These are phyloP conservation scores for Hemiprocne comata DNA, from an alignment of 2,113 vertebrate species.

Conservation along the genomic window DNA sequence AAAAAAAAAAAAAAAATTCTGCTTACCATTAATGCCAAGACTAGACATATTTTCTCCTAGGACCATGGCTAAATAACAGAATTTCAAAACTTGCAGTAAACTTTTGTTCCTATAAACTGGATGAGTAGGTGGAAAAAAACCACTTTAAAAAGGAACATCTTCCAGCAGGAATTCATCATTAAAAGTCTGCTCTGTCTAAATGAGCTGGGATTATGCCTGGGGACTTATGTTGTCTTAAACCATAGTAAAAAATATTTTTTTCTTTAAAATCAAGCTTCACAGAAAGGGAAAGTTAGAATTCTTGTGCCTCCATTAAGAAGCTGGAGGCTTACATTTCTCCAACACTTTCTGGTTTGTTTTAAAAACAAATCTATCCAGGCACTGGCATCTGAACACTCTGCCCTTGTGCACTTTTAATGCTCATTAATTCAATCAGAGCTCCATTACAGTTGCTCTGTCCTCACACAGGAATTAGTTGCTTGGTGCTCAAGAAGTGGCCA, in stretches of 20 bases:
- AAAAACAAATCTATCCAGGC: neutral
- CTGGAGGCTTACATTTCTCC: neutral
- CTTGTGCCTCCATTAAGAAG: neutral
- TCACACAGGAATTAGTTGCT: neutral
- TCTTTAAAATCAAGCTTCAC: neutral
- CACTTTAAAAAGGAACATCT: neutral
- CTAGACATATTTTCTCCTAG: neutral
- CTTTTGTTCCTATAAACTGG: neutral
- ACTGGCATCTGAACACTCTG: neutral
- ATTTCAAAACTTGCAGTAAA: neutral
- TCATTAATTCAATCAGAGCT: neutral
- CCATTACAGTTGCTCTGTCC: neutral
- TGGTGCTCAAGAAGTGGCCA: neutral
- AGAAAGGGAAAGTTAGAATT: neutral
- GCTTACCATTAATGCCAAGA: neutral
- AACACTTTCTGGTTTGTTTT: neutral
- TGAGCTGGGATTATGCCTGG: neutral
- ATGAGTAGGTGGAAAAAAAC: neutral
- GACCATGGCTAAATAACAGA: neutral
- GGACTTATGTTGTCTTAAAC: neutral
- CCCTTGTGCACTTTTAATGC: neutral
- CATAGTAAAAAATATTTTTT: neutral
- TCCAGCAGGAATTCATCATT: neutral
- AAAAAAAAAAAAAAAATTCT: neutral
- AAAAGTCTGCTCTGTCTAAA: neutral